These are phyloP conservation scores for Brachionus rotundiformis DNA, from an alignment of 1,140 invertebrate species.

Conservation along the genomic window DNA sequence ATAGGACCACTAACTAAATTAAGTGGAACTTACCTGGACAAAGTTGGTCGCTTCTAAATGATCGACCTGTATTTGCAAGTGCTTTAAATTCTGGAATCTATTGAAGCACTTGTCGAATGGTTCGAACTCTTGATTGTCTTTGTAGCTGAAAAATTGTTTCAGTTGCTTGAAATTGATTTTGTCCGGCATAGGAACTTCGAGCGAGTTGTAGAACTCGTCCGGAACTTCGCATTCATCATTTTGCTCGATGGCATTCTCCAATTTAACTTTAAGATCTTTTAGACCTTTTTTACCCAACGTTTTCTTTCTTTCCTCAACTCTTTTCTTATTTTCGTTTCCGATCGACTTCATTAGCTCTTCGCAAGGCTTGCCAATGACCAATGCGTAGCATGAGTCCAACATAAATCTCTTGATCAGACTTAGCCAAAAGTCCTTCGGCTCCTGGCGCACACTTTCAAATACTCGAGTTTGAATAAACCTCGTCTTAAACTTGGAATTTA, in stretches of 20 bases:
- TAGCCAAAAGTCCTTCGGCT: constrained; percentile 74
- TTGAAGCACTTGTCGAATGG: constrained; percentile 66
- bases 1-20: constrained; percentile 47
- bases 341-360: constrained; percentile 66
- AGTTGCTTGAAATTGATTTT: constrained; percentile 55
- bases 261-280: constrained; percentile 67
- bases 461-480: constrained; percentile 73
- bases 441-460: constrained; percentile 69
- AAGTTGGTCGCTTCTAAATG: constrained; percentile 51
- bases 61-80: constrained; percentile 71
- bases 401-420: constrained; percentile 74
- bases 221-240: constrained; percentile 71
- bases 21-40: constrained; percentile 25
- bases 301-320: constrained; percentile 71
- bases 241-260: constrained; percentile 72
- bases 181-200: constrained; percentile 15
- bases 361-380: constrained; percentile 65
- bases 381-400: constrained; percentile 59
- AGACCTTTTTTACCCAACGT: constrained; percentile 72
- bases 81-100: constrained; percentile 69
- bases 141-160: constrained; percentile 69
- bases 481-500: constrained; percentile 68
- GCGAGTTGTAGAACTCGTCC: not conserved
- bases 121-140: constrained; percentile 67
- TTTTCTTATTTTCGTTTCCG: constrained; percentile 70